phyloP scores from a whole-genome alignment of 2,888 invertebrate genomes.

The Spialia ferax region DNA sequence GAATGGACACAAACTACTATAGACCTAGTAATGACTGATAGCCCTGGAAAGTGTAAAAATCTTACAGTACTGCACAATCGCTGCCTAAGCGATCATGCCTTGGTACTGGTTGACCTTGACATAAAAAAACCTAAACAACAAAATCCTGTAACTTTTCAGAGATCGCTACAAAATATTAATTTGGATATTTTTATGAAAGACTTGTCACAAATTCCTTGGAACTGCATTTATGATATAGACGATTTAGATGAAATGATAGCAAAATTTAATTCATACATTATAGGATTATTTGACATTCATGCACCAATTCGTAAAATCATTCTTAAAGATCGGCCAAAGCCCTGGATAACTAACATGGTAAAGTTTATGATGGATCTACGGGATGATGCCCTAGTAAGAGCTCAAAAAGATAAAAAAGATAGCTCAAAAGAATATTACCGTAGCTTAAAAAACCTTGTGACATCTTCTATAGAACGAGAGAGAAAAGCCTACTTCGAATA shows the following conservation, averaged over 20 bases:
- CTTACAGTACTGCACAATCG: background rate
- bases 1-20: background rate
- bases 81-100: background rate
- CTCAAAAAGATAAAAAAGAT: background rate
- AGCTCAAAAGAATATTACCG: background rate
- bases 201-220: background rate
- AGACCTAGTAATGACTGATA: constrained; percentile 1
- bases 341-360: background rate
- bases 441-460: background rate
- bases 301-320: background rate
- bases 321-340: background rate
- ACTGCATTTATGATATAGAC: background rate
- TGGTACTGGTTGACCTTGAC: background rate
- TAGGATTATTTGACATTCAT: background rate
- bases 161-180: background rate
- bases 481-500: background rate
- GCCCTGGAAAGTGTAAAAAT: background rate
- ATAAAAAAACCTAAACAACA: background rate
- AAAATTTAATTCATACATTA: constrained; percentile 1
- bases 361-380: constrained; percentile 3
- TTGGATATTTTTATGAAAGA: background rate
- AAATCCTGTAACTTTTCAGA: background rate
- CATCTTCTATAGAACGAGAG: background rate
- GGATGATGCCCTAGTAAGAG: background rate
- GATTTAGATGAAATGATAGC: background rate